These are phyloP conservation scores for Eulemur rubriventer DNA, from an alignment of 2,797 vertebrate genomes.

Conservation along the genomic window DNA sequence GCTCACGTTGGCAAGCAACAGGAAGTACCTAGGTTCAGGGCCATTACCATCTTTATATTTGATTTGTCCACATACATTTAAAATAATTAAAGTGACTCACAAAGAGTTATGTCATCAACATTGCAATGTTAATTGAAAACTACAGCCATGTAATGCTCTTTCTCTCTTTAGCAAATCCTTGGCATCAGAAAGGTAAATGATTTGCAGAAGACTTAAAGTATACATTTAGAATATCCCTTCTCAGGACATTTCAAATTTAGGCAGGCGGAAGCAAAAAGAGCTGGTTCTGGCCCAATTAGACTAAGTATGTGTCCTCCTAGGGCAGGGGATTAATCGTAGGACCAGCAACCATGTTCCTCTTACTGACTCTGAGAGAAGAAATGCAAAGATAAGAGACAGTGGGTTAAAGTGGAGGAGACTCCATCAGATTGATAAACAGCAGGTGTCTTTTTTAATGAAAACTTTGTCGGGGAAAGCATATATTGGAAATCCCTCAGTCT, in stretches of 20 bases:
- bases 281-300: not conserved
- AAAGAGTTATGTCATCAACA: not conserved
- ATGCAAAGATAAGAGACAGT: not conserved
- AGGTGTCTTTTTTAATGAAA: not conserved
- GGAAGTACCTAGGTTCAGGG: not conserved
- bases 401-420: not conserved
- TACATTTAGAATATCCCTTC: not conserved
- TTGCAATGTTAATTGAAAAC: not conserved
- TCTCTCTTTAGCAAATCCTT: conserved; percentile 3
- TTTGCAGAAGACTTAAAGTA: conserved; percentile 7
- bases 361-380: not conserved
- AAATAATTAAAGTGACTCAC: conserved; percentile 17
- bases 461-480: not conserved
- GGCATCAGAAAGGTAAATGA: not conserved
- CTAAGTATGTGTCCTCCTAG: not conserved
- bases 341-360: not conserved
- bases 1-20: not conserved
- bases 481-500: not conserved
- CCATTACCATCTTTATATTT: not conserved
- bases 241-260: not conserved
- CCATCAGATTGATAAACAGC: not conserved
- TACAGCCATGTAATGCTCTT: not conserved
- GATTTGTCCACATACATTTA: not conserved
- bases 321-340: not conserved
- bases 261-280: not conserved